Evolutionary conservation across 92 coral and sea anemone species (phyloP).

Genomic region (Meandrina meandrites): DNA sequence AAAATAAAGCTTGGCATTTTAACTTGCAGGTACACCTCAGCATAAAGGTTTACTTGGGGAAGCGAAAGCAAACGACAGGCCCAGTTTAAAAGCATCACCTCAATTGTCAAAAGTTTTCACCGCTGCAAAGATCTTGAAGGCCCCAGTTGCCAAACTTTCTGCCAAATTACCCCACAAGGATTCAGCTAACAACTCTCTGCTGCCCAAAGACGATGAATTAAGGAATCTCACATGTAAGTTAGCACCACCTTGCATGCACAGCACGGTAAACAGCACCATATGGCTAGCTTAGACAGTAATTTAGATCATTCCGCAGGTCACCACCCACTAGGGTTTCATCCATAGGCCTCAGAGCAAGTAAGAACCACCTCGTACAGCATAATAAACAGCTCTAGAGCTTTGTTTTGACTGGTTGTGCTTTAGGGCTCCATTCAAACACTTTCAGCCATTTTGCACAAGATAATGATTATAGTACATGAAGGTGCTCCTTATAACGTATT

Average conservation of each 20-base stretch:
- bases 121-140: background rate
- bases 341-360: too few relatives aligned
- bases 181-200: background rate
- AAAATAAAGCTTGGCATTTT: background rate
- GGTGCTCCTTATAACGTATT: too few relatives aligned
- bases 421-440: too few relatives aligned
- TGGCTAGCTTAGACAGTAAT: too few relatives aligned
- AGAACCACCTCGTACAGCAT: too few relatives aligned
- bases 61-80: background rate
- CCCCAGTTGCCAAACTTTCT: background rate
- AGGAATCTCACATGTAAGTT: conserved; percentile 41
- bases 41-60: background rate
- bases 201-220: conserved; percentile 30
- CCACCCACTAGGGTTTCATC: background rate
- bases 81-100: background rate
- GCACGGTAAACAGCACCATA: too few relatives aligned
- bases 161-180: background rate
- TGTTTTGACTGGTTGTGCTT: too few relatives aligned
- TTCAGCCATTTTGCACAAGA: too few relatives aligned
- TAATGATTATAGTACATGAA: too few relatives aligned
- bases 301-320: too few relatives aligned
- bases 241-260: background rate
- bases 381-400: too few relatives aligned
- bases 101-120: background rate
- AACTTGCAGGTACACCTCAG: background rate